Percentiles rank a stretch among this genome's conserved stretches.
These are phyloP conservation scores for Acanthosepion pharaonis DNA, from an alignment of 2,888 invertebrate species.

Conservation along the genomic window DNA sequence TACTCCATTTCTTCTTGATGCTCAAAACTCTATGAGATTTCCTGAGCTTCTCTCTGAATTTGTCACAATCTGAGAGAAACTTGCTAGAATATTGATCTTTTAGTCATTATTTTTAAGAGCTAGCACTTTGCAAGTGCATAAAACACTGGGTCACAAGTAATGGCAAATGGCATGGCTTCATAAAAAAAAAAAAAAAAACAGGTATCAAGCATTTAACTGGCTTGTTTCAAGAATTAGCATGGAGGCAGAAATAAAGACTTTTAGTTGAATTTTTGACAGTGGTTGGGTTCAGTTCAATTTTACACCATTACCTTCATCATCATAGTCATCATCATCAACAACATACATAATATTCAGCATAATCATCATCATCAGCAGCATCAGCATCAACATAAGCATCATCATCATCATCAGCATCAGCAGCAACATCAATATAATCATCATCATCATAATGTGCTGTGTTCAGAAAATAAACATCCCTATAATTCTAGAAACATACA, in stretches of 20 bases:
- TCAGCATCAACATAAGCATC: too few relatives aligned
- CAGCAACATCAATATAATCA: too few relatives aligned
- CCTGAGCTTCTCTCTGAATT: not conserved
- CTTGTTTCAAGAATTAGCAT: not conserved
- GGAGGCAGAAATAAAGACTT: not conserved
- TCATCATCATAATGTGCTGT: too few relatives aligned
- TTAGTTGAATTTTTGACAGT: not conserved
- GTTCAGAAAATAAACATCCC: too few relatives aligned
- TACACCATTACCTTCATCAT: too few relatives aligned
- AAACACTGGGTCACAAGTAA: not conserved
- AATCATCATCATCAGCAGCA: too few relatives aligned
- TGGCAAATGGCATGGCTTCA: not conserved
- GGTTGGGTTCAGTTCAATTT: too few relatives aligned
- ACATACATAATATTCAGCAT: too few relatives aligned
- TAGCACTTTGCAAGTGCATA: not conserved
- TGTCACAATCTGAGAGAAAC: constrained; percentile 17
- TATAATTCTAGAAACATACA: too few relatives aligned
- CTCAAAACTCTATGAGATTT: not conserved
- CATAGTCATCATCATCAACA: too few relatives aligned
- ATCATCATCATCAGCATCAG: too few relatives aligned
- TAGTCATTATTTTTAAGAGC: not conserved
- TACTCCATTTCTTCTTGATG: not conserved
- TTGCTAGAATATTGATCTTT: not conserved
- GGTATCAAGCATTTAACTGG: not conserved
- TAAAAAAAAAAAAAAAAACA: not conserved